Base-by-base conservation (phyloP, 1,140 invertebrate genomes). In the Achroia grisella region DNA sequence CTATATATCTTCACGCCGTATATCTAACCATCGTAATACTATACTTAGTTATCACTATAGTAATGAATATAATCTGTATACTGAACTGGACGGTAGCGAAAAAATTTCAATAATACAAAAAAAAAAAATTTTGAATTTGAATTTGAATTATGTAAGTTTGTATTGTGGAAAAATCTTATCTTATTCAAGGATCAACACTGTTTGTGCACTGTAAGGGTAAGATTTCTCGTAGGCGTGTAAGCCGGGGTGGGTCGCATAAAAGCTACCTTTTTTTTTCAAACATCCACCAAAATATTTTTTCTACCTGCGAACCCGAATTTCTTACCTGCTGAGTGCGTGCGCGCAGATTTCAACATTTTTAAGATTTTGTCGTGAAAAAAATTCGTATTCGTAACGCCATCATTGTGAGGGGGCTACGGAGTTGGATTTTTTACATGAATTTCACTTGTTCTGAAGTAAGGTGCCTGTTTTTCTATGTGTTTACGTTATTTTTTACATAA, bases 231-330 rank as follows among this genome's bases (percentile, higher is more conserved):
- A 69, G 76, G 74, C 64, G 74, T 70, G 62, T 39, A 43, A 30
- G 55, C 56, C 45, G 65, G 74, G 72, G 76, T 72, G 66, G 74
- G 63, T 76, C 71, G 74, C 71, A 77, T 70, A 71, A 74, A 23
- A 75, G 52, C 62, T 60, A 62, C 70, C 64, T 71, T 78, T 80
- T 79, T 79, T 79, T 76, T 69, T 42, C 33, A 43, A 60, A 6
- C 58, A 70, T 56, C 56, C 63, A 64, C 54, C 60, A 65, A 66
- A 46, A 65, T 53, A 68, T 80, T 80, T 79, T 80, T 77, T 80
- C 71, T 80, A 80, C 76, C 76, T 80, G 76, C 70, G 60, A 75
- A 67, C 72, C 68, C 64, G 40, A 58, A 71, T 50, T 44, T 56
- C 67, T 62, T 80, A 77, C 73, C 73, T 77, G 76, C 46, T 45